Evolutionary conservation across 2,797 vertebrate genomes (phyloP), one percentile per base, ranked within the genome.

Genomic region (Pempheris klunzingeri): DNA sequence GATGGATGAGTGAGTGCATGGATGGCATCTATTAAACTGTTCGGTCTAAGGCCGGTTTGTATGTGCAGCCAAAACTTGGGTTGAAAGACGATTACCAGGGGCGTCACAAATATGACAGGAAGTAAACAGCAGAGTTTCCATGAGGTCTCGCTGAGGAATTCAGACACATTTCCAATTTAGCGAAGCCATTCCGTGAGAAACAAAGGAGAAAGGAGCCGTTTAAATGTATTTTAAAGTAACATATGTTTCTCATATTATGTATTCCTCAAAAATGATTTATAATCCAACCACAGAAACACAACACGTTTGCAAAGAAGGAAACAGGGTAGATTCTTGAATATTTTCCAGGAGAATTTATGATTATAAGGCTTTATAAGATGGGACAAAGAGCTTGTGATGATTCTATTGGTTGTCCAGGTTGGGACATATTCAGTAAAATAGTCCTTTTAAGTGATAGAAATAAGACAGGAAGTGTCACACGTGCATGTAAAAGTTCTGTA

Each of bases 1-100:
- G 76, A 81, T 62, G 64, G 76, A 85, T 70, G 78, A 74, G 50
- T 71, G 68, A 71, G 74, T 50, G 53, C 24, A 28, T 46, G 66
- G 59, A 83, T 15, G 53, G 63, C 69, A 32, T 65, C 34, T 28
- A 26, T 81, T 61, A 59, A 66, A 63, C 61, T 13, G 64, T 46
- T 63, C 36, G 9, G 43, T 55, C 50, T 36, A 4, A 54, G 64
- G 47, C 76, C 70, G 13, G 36, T 49, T 67, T 77, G 39, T 47
- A 28, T 41, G 20, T 34, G 18, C 32, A 12, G 74, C 24, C 39
- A 50, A 70, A 65, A 58, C 7, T 55, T 28, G n/a, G 14, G 36
- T 32, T 75, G 73, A 73, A 59, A 77, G 73, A 75, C 47, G 50
- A 74, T 28, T 55, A 46, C 22, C 55, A 36, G 18, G 20, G 47